Conservation (phyloP, 2,888 invertebrate genomes). For the Neoitamus cyanurus region DNA sequence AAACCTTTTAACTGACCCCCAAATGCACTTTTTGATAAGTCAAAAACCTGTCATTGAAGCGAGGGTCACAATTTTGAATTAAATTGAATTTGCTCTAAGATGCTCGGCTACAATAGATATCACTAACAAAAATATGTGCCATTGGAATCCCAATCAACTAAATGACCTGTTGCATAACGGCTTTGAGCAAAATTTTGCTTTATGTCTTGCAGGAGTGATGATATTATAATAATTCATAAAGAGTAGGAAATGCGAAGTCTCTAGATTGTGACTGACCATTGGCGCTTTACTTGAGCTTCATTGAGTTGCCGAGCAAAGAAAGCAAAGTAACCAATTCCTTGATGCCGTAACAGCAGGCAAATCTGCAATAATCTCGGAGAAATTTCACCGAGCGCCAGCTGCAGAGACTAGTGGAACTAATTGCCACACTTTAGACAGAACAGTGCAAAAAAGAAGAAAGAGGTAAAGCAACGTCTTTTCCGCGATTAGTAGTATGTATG, state of each 20-base stretch:
- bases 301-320: neutral
- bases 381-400: neutral
- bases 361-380: constrained; percentile 3
- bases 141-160: neutral
- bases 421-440: neutral
- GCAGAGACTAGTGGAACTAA: constrained; percentile 9
- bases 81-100: neutral
- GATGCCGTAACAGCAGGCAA: neutral
- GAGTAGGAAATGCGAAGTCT: neutral
- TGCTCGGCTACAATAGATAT: neutral
- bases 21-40: neutral
- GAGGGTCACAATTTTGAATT: neutral
- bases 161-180: neutral
- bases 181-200: neutral
- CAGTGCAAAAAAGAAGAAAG: neutral
- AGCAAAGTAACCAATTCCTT: neutral
- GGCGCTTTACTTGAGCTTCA: neutral
- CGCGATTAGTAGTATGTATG: neutral
- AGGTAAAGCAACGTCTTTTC: neutral
- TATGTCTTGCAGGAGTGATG: neutral
- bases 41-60: neutral
- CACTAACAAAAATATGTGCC: neutral
- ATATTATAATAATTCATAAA: neutral
- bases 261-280: neutral
- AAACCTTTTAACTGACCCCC: neutral